Evolutionary conservation across 2,888 invertebrate genomes (phyloP), one percentile per base, ranked within the genome.

Genomic region (Orchestes rusci): DNA sequence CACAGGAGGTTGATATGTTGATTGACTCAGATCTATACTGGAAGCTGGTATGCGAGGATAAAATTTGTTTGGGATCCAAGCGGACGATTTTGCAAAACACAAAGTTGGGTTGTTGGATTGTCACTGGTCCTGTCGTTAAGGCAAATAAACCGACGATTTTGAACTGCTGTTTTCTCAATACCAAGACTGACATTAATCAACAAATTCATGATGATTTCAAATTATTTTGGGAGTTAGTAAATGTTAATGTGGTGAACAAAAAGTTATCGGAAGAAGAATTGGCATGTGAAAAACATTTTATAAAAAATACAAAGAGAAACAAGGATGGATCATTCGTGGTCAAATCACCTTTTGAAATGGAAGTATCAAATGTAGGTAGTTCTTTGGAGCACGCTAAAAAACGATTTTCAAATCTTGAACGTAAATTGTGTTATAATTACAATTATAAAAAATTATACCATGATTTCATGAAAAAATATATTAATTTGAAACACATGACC

Each of bases 401-500:
- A 30, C 19, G 50, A 29, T 52, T 52, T 44, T 12, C 31, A 10
- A 33, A 37, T 27, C 27, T 52, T 15, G 53, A 54, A 27, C 41
- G 47, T 7, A 46, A 34, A 43, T 17, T 51, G 13, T 12, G 4
- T 7, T 41, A 39, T 7, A 23, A 23, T 23, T 7, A 10, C 10
- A 23, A 23, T 7, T 23, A 47, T 33, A 50, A 37, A 39, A 10
- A 28, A 20, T 29, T 50, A 15, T 53, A 54, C 40, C 12, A 23
- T 15, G 23, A 53, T 3, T 54, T 53, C 32, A 52, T 55, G 38
- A 18, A 28, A 7, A 49, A 54, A 39, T 56, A 53, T 49, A 12
- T 38, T 16, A 16, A 16, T n/a, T 43, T 52, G 19, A 43, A 10
- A 23, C 23, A 23, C 10, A 23, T 23, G 23, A 23, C 23, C 23